Evolutionary conservation across 1,140 invertebrate species (phyloP).

Genomic region (Saccostrea glomerata): DNA sequence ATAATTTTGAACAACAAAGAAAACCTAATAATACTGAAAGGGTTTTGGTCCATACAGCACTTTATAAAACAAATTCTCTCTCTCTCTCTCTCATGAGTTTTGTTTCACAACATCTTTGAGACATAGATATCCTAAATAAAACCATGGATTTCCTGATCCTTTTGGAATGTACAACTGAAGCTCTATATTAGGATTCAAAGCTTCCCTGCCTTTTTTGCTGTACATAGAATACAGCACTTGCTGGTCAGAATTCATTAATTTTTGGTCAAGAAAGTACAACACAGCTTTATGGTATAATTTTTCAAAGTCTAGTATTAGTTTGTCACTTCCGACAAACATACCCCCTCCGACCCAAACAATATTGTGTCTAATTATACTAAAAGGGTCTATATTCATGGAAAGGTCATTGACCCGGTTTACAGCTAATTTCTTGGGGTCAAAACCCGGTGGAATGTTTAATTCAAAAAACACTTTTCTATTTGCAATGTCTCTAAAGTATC

Average conservation of each 20-base stretch:
- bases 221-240: conserved; percentile 71
- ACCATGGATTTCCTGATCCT: conserved; percentile 64
- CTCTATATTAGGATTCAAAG: conserved; percentile 63
- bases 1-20: too few relatives aligned
- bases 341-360: conserved; percentile 62
- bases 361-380: conserved; percentile 57
- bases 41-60: too few relatives aligned
- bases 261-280: conserved; percentile 60
- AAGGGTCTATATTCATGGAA: conserved; percentile 14
- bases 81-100: not conserved
- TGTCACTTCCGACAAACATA: conserved; percentile 53
- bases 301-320: conserved; percentile 60
- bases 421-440: conserved; percentile 59
- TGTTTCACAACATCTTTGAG: not conserved
- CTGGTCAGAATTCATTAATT: conserved; percentile 71
- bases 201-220: conserved; percentile 56
- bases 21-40: too few relatives aligned
- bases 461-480: conserved; percentile 53
- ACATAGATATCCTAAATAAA: conserved; percentile 66
- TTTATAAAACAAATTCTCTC: not conserved
- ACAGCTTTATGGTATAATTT: conserved; percentile 64
- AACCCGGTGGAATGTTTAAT: conserved; percentile 55
- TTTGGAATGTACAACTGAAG: conserved; percentile 65
- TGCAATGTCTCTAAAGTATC: conserved; percentile 65
- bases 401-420: conserved; percentile 50